Base-by-base conservation (phyloP, 2,113 vertebrate species). In the Barnardius zonarius region DNA sequence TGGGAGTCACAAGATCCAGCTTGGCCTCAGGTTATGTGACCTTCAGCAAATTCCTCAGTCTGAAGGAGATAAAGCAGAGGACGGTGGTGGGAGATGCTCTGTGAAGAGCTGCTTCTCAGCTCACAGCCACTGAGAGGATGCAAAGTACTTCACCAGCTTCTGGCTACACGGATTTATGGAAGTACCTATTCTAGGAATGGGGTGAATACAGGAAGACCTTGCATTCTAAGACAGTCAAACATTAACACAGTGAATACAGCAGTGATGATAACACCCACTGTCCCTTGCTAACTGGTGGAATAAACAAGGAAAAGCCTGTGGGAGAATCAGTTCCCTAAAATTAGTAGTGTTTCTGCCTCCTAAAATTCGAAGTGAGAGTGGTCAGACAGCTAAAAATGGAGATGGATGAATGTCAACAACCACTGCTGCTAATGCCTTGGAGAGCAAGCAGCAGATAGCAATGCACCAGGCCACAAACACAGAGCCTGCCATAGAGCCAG, bases 31-130 rank as follows among this genome's bases (percentile, higher is more conserved):
- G 75, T 44, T 57, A 2, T 7, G 84, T 49, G 80, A 80, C 88
- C 85, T 95, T 84, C 93, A 92, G 94, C 59, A 49, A 85, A 92
- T 82, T 73, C 92, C 51, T 72, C 10, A 6, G 83, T 73, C 95
- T 96, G 92, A 16, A 83, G 48, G 84, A 93, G 90, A 95, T 44
- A 92, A 91, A 44, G 31, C 3, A 3, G 1, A 93, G 80, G 49
- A 15, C 6, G 4, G 8, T 5, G 62, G 37, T 4, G 11, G 57
- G 63, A 82, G 81, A 88, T 70, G 93, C 69, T 68, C 68, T 31
- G 49, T 11, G 48, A 31, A 55, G 25, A 55, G 61, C 51, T 57
- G 24, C 2, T 7, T 6, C 93, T 59, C 33, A 63, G 75, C 76
- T 49, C 80, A 20, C 51, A 57, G n/a, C 2, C n/a, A 11, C 31